Evolutionary conservation across 2,888 invertebrate genomes (phyloP), one percentile per base, ranked within the genome.

Genomic region (Podotricha telesiphe): DNA sequence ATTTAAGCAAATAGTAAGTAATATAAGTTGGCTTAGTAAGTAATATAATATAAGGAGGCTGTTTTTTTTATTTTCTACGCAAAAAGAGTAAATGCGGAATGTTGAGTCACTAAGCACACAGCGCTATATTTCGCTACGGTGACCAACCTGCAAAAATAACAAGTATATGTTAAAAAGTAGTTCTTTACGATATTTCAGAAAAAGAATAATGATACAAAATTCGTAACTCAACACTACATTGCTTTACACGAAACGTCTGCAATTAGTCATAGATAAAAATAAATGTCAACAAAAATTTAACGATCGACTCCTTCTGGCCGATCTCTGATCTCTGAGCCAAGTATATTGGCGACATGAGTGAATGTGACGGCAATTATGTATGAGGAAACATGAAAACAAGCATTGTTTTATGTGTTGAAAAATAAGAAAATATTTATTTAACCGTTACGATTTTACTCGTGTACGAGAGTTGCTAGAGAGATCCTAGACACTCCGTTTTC

Each of bases 261-360:
- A 71, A 81, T 89, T 89, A 89, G 86, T 91, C 90, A 91, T 79
- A 76, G 80, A 78, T 83, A 69, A 76, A 86, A 89, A 89, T 88
- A 88, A 82, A 80, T 83, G 79, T 82, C 77, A 81, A 79, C 50
- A 78, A 85, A 89, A 87, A 85, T 80, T 78, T 74, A 79, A 78
- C 77, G 76, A 76, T 73, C 73, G 72, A 66, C 56, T 80, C 81
- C 11, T 42, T 42, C 53, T 55, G 79, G 13, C 22, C 40, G 20
- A 20, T 48, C 55, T 20, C 28, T 66, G 45, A 51, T 68, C 55
- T 53, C 34, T 28, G 50, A 82, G 86, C 87, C 88, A 87, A 86
- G 73, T 72, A 70, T 72, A 74, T 76, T 80, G 79, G 78, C 78
- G 78, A 71, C 76, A 68, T n/a, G 53, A 42, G 53, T 73, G 19